Evolutionary conservation across 64 coral and sea anemone genomes (phyloP), one percentile per base, ranked within the genome.

Genomic region (Montipora foliosa): DNA sequence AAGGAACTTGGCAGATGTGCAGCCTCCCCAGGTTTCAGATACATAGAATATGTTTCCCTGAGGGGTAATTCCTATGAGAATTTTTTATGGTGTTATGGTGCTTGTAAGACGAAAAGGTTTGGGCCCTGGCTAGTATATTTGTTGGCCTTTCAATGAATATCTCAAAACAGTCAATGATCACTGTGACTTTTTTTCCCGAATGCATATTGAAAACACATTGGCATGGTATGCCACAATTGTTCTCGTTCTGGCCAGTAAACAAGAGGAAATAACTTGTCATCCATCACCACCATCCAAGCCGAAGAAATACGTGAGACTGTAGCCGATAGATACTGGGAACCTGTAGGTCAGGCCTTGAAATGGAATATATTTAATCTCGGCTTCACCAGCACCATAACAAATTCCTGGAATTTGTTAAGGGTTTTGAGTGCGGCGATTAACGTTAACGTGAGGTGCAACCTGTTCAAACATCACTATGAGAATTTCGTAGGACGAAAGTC

Each of bases 171-270:
- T 87, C 84, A 49, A 87, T 87, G 13, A 87, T 47, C 61, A 74
- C 84, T 47, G 67, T 29, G 25, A 87, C 84, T 29, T 73, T 87
- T 87, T 44, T 87, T 75, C 3, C 84, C 80, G 24, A 83, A 83
- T 25, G 50, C 58, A 44, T 83, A 44, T 24, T n/a, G n/a, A n/a
- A n/a, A n/a, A n/a, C n/a, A n/a, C n/a, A n/a, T n/a, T n/a, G n/a
- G n/a, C n/a, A n/a, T n/a, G n/a, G n/a, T n/a, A n/a, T n/a, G n/a
- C n/a, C n/a, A n/a, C n/a, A n/a, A n/a, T n/a, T n/a, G n/a, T n/a
- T 89, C 87, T 50, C 87, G 25, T 53, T 89, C 87, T 78, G 87
- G 87, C 73, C 87, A 61, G n/a, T 78, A 89, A 80, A 80, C 50
- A 57, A 59, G 52, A 80, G 49, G 6, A 57, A 25, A 80, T 16